Conservation (phyloP, 2,797 vertebrate genomes). For the Eulemur albifrons region DNA sequence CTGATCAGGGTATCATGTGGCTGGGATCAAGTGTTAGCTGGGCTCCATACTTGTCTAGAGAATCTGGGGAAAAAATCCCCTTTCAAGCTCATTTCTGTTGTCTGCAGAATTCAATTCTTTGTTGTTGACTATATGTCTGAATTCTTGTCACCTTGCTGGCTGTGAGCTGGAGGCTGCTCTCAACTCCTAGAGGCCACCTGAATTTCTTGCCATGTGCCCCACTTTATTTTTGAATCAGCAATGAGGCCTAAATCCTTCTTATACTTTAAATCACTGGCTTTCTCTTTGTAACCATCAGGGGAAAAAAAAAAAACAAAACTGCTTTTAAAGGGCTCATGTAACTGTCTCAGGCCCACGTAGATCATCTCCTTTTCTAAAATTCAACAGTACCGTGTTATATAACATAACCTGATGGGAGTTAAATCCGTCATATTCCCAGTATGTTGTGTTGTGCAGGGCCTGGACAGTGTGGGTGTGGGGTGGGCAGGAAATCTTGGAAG, state of each 20-base stretch:
- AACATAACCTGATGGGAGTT: background rate
- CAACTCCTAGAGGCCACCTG: background rate
- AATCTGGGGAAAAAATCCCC: background rate
- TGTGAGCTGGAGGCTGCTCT: background rate
- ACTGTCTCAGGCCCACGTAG: background rate
- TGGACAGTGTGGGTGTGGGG: rapidly evolving
- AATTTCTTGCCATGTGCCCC: background rate
- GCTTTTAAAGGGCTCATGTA: background rate
- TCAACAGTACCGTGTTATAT: background rate
- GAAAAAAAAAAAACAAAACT: background rate
- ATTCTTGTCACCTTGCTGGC: background rate
- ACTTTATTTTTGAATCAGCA: background rate
- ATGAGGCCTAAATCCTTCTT: background rate
- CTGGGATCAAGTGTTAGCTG: background rate
- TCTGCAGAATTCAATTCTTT: background rate
- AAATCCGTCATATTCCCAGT: background rate
- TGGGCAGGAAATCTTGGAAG: background rate
- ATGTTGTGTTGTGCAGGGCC: background rate
- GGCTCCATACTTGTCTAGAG: background rate
- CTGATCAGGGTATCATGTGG: background rate
- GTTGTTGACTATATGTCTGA: background rate
- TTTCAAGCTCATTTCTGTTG: background rate
- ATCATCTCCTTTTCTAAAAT: background rate
- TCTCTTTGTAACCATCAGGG: background rate
- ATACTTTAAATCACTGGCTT: background rate